Evolutionary conservation across 64 coral and sea anemone species (phyloP), one percentile per base, ranked within the genome.

Genomic region (Montipora cactus): DNA sequence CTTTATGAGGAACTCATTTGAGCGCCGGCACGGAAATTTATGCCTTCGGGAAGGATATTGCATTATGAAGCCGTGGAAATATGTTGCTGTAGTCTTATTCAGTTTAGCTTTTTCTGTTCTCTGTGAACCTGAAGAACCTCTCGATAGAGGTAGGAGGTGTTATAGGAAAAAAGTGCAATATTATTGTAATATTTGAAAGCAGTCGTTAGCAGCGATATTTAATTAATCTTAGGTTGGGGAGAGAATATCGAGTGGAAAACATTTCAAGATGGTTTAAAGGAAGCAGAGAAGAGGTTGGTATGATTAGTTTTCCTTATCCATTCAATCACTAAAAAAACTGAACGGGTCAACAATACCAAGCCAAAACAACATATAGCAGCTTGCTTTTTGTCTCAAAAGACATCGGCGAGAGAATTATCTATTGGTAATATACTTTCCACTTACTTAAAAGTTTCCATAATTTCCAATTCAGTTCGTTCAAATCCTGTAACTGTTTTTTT

Each of bases 211-310:
- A 61, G 13, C 7, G 20, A 14, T 16, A 52, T 57, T 57, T 11
- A 53, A 76, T 49, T 11, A 50, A 61, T 18, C 55, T 1, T 37
- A 93, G 91, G 91, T 7, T 93, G 91, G 91, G 91, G 91, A n/a
- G 91, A 93, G 47, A 55, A 68, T 7, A 88, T 93, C 53, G 25
- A 87, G 55, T 93, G 91, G 91, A 87, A 25, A 70, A 93, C 91
- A 12, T 71, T 87, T 44, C 57, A 87, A 22, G 83, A 88, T 66
- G 91, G 91, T 49, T 78, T 76, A 70, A 25, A 79, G 13, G 91
- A 79, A 46, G 91, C 91, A 44, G 77, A 88, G 68, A 88, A 78
- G 62, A 93, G 83, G 91, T 88, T 79, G 19, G 10, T 14, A 12
- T 47, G 11, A 8, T 57, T 57, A 11, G 53, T 57, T 57, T 8